phyloP scores from a whole-genome alignment of 2,113 vertebrate species.

The Camelus bactrianus region DNA sequence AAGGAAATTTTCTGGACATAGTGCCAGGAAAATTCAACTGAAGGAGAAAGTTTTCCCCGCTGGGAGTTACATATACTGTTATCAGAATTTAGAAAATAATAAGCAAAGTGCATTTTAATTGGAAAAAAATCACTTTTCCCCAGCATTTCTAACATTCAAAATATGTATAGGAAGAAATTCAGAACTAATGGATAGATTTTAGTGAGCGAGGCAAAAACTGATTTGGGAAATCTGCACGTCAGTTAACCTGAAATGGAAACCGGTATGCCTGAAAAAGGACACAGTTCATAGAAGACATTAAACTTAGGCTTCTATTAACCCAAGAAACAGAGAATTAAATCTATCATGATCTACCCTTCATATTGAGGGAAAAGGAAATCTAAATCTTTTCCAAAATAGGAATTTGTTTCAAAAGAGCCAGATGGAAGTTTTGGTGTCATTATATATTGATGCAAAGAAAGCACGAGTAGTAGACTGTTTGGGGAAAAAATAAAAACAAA shows the following conservation, averaged over 20 bases:
- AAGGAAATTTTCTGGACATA: background rate
- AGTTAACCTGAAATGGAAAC: conserved; percentile 53
- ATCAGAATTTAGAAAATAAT: conserved; percentile 41
- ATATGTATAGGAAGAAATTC: background rate
- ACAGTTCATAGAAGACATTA: background rate
- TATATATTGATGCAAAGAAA: conserved; percentile 36
- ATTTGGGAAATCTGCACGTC: conserved; percentile 22
- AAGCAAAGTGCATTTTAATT: background rate
- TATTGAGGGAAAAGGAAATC: background rate
- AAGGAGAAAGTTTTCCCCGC: background rate
- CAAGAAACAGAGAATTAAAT: conserved; percentile 38
- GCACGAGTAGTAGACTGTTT: background rate
- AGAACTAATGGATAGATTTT: background rate
- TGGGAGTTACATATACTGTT: background rate
- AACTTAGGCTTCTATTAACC: background rate
- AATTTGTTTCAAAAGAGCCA: background rate
- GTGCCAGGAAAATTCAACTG: background rate
- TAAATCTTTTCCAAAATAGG: background rate
- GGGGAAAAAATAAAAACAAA: background rate
- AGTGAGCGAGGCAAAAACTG: background rate
- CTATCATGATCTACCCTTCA: background rate
- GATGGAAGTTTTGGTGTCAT: background rate
- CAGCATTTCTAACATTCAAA: background rate
- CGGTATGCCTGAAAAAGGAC: conserved; percentile 27
- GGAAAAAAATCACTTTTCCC: background rate